Conservation (phyloP, 1,140 invertebrate species). For the Scaptomyza pallida region DNA sequence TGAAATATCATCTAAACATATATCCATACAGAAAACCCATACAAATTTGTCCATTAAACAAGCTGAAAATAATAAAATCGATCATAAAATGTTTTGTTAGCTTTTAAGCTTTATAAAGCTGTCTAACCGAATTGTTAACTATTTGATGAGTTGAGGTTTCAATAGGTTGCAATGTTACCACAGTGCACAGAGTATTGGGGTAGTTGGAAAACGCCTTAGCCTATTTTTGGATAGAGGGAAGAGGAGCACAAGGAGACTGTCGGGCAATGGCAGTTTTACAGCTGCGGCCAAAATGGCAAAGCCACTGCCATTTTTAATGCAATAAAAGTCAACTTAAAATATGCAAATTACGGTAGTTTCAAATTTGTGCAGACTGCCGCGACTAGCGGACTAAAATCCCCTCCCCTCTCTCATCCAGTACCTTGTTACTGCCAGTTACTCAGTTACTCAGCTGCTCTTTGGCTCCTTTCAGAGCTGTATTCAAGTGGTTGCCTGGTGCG, state of each 20-base stretch:
- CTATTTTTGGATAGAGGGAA: constrained; percentile 2
- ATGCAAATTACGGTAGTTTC: constrained; percentile 82
- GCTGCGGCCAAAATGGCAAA: constrained; percentile 72
- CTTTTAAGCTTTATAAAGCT: not conserved
- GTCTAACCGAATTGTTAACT: not conserved
- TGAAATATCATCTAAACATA: too few species aligned
- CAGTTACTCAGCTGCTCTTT: not conserved
- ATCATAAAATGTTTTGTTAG: not conserved
- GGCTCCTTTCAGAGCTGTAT: constrained; percentile 15
- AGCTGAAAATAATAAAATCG: too few species aligned
- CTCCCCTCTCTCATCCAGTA: too few species aligned
- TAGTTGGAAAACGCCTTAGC: constrained; percentile 35
- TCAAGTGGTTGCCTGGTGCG: constrained; percentile 36
- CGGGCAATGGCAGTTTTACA: constrained; percentile 36
- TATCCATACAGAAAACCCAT: too few species aligned
- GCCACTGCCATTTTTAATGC: constrained; percentile 79
- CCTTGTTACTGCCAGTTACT: not conserved
- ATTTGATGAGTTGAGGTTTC: not conserved
- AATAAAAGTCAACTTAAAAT: constrained; percentile 83
- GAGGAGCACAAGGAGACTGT: not conserved
- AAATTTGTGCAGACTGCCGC: constrained; percentile 73
- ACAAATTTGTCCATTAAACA: too few species aligned
- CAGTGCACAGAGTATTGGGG: not conserved
- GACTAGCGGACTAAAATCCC: constrained; percentile 3
- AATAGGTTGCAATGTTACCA: constrained; percentile 6